Conservation (phyloP, 2,888 invertebrate genomes). For the Cryptocheilus praepositus region DNA sequence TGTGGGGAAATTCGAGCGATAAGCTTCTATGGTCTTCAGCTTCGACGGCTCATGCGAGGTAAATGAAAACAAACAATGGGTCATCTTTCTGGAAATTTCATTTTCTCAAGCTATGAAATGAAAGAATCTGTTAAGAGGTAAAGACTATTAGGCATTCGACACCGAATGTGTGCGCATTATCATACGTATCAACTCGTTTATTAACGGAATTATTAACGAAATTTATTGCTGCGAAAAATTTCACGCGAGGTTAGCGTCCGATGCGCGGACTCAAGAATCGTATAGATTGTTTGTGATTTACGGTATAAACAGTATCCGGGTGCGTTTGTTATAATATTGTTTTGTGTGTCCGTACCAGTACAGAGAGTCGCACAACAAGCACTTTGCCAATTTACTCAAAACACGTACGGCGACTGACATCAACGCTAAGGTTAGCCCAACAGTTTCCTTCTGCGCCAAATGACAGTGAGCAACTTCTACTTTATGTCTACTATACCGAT, state of each 20-base stretch:
- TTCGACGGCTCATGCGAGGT: too few relatives aligned
- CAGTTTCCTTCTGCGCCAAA: constrained; percentile 14
- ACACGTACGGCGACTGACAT: background rate
- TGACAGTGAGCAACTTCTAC: constrained; percentile 25
- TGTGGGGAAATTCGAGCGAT: too few relatives aligned
- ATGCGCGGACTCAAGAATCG: too few relatives aligned
- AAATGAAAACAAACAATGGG: too few relatives aligned
- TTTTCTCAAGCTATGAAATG: too few relatives aligned
- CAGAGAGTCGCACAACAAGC: background rate
- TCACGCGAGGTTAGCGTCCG: constrained; percentile 2
- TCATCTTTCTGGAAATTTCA: too few relatives aligned
- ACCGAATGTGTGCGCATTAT: too few relatives aligned
- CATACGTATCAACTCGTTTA: too few relatives aligned
- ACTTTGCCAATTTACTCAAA: background rate
- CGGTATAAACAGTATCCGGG: background rate
- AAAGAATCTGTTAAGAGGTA: too few relatives aligned
- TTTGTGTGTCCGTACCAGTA: background rate
- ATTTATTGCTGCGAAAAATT: background rate
- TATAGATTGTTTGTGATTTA: background rate
- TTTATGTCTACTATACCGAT: background rate
- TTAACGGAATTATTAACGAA: too few relatives aligned
- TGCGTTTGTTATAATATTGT: background rate
- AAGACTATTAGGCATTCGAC: too few relatives aligned
- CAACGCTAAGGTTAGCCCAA: background rate
- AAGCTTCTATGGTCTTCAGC: too few relatives aligned